A percentile compares a stretch with the other conserved stretches of the same genome.
phyloP scores from a whole-genome alignment of 2,113 vertebrate species.

The Ginglymostoma cirratum region DNA sequence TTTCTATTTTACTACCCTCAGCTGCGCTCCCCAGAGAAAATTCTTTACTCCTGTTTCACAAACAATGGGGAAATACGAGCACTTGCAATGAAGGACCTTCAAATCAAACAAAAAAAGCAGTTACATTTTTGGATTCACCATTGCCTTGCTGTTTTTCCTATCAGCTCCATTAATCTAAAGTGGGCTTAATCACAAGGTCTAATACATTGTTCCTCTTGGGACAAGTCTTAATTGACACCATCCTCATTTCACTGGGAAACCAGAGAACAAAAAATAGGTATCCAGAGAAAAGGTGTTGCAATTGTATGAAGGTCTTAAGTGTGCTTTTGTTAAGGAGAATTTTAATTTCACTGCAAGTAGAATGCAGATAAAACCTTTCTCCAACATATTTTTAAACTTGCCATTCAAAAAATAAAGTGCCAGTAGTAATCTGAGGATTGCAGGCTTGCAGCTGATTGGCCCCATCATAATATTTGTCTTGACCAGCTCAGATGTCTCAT shows the following conservation, averaged over 20 bases:
- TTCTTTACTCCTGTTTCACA: background rate
- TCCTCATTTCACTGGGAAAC: background rate
- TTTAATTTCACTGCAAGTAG: background rate
- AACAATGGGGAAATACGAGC: background rate
- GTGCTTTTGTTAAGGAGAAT: background rate
- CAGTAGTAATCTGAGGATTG: background rate
- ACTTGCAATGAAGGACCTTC: background rate
- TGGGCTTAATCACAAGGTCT: background rate
- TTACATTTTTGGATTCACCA: background rate
- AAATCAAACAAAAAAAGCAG: background rate
- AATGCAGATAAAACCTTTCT: background rate
- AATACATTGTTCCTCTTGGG: background rate
- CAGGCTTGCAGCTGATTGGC: background rate
- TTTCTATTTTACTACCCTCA: background rate
- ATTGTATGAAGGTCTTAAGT: background rate
- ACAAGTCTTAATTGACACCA: background rate
- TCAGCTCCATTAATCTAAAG: background rate
- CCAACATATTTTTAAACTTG: background rate
- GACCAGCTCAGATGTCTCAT: background rate
- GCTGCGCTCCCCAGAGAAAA: background rate
- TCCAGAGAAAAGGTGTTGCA: background rate
- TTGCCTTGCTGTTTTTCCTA: background rate
- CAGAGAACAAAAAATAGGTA: background rate
- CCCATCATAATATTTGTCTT: background rate
- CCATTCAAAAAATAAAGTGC: background rate